Conservation (phyloP, 2,888 invertebrate genomes). For the Amorpha juglandis region DNA sequence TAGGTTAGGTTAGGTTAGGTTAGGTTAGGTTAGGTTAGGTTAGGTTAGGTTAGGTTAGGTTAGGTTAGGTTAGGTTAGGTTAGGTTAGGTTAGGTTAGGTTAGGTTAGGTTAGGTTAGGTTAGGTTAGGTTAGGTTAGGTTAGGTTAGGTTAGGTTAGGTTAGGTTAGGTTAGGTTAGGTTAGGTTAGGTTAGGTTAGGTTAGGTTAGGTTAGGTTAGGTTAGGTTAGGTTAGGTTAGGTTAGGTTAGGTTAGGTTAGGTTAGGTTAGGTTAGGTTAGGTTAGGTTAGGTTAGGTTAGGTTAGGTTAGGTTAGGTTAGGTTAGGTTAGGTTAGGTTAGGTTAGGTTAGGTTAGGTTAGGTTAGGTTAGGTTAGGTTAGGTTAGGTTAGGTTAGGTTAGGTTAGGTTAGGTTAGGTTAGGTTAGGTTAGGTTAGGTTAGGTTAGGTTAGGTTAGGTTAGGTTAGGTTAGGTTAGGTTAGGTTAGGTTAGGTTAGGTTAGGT, state of each 20-base stretch:
- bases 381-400: conserved; percentile 30
- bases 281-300: conserved; percentile 34
- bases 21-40: conserved; percentile 35
- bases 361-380: conserved; percentile 32
- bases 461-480: conserved; percentile 31
- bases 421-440: conserved; percentile 31
- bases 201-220: conserved; percentile 37
- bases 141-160: conserved; percentile 38
- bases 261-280: conserved; percentile 38
- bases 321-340: conserved; percentile 35
- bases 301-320: conserved; percentile 34
- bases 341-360: conserved; percentile 34
- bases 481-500: too few relatives aligned
- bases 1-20: conserved; percentile 36
- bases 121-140: conserved; percentile 39
- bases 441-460: conserved; percentile 31
- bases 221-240: conserved; percentile 38
- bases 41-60: conserved; percentile 33
- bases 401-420: conserved; percentile 31
- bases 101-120: conserved; percentile 39
- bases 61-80: conserved; percentile 36
- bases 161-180: conserved; percentile 37
- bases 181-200: conserved; percentile 37
- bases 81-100: conserved; percentile 32
- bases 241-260: conserved; percentile 37